Conservation (phyloP, 1,140 invertebrate species). For the Drosophila lacteicornis region DNA sequence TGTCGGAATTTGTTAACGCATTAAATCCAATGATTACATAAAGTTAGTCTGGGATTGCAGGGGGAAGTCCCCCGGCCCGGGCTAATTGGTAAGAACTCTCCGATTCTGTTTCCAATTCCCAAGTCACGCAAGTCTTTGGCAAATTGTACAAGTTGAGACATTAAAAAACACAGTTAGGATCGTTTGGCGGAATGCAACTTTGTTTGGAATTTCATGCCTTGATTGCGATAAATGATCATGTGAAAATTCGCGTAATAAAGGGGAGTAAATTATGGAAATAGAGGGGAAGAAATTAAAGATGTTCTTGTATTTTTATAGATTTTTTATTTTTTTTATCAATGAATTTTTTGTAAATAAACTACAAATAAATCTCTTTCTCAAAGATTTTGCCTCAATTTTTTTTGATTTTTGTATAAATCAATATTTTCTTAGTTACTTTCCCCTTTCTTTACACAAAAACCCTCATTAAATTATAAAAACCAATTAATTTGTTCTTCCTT, state of each 20-base stretch:
- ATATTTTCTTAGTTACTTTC: neutral
- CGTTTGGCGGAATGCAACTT: slow-evolving; percentile 36
- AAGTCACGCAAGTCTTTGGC: slow-evolving; percentile 45
- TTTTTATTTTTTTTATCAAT: too few species aligned
- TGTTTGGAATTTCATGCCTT: slow-evolving; percentile 13
- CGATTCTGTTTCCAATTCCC: slow-evolving; percentile 32
- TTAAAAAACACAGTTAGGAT: slow-evolving; percentile 63
- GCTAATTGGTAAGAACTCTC: slow-evolving; percentile 48
- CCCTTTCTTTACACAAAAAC: neutral
- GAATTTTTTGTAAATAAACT: too few species aligned
- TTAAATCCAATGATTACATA: slow-evolving; percentile 78
- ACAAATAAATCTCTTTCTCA: too few species aligned
- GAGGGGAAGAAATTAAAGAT: too few species aligned
- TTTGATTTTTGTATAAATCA: neutral
- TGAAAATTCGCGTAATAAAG: neutral
- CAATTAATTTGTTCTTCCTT: neutral
- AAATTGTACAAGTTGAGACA: slow-evolving; percentile 70
- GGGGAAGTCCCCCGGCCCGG: neutral
- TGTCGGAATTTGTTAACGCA: slow-evolving; percentile 65
- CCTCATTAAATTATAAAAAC: neutral
- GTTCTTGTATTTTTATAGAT: too few species aligned
- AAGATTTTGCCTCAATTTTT: too few species aligned
- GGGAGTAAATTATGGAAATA: neutral
- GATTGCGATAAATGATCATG: slow-evolving; percentile 40
- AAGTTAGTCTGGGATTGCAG: slow-evolving; percentile 10